phyloP scores from a whole-genome alignment of 2,888 invertebrate species.

The Chesias legatella region DNA sequence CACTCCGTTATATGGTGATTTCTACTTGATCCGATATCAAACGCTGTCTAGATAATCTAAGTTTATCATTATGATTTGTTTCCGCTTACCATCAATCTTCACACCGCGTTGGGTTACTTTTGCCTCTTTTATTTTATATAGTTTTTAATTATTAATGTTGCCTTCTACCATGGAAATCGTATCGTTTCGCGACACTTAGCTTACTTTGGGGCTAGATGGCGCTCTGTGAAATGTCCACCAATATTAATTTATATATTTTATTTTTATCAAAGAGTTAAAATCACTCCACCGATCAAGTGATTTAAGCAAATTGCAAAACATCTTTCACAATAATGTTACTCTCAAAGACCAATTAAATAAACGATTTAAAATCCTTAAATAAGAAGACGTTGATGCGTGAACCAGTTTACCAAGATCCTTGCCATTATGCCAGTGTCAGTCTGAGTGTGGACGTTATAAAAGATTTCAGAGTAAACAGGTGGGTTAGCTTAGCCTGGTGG shows the following conservation, averaged over 20 bases:
- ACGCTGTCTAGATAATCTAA: background rate
- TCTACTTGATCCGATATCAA: slow-evolving; percentile 20
- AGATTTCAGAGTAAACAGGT: slow-evolving; percentile 33
- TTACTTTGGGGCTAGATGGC: no score
- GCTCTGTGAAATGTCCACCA: no score
- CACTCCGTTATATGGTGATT: slow-evolving; percentile 15
- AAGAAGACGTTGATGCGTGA: slow-evolving; percentile 40
- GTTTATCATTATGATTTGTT: no score
- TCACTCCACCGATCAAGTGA: slow-evolving; percentile 17
- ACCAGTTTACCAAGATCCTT: slow-evolving; percentile 44
- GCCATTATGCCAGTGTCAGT: slow-evolving; percentile 39
- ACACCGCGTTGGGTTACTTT: no score
- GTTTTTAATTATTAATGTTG: no score
- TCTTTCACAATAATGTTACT: slow-evolving; percentile 34
- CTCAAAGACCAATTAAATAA: slow-evolving; percentile 46
- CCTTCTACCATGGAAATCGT: no score
- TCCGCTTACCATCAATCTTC: no score
- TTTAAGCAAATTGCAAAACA: slow-evolving; percentile 23
- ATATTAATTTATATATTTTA: no score
- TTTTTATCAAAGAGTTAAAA: slow-evolving; percentile 7
- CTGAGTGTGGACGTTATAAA: slow-evolving; percentile 29
- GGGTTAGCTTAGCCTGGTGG: slow-evolving; percentile 48
- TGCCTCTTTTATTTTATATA: no score
- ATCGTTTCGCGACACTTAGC: no score
- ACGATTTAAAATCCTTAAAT: slow-evolving; percentile 52